These are phyloP conservation scores for Archips xylosteana DNA, from an alignment of 2,888 invertebrate genomes.

Conservation along the genomic window DNA sequence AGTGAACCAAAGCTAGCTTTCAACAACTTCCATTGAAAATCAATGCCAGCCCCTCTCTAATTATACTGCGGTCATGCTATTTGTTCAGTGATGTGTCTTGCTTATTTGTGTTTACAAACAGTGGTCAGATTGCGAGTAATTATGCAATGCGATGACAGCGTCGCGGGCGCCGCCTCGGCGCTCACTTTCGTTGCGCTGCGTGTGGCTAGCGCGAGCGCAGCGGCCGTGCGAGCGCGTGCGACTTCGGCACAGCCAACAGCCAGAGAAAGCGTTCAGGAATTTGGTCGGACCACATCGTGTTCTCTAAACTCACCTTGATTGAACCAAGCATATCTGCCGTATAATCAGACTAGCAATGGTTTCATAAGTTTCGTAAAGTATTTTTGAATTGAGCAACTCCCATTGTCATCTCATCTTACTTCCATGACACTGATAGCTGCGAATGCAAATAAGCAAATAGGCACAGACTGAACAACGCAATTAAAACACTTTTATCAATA, in stretches of 20 bases:
- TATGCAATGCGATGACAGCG: conserved; percentile 81
- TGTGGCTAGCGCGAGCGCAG: conserved; percentile 52
- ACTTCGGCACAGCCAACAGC: conserved; percentile 54
- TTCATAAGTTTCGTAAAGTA: not conserved
- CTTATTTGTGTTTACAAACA: conserved; percentile 83
- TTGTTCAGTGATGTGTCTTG: conserved; percentile 64
- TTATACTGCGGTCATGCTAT: conserved; percentile 75
- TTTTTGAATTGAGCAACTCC: not conserved
- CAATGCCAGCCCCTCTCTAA: conserved; percentile 53
- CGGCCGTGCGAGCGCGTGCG: conserved; percentile 48
- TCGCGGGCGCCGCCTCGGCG: conserved; percentile 61
- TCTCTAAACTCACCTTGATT: conserved; percentile 19
- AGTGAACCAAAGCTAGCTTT: not conserved
- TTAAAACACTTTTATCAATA: conserved; percentile 36
- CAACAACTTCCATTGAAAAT: not conserved
- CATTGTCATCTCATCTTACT: not conserved
- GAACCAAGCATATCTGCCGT: conserved; percentile 14
- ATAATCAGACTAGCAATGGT: not conserved
- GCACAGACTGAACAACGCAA: conserved; percentile 1
- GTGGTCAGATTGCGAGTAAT: conserved; percentile 78
- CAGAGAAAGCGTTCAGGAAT: conserved; percentile 84
- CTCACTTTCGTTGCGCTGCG: conserved; percentile 80
- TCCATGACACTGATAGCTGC: not conserved
- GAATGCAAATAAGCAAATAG: not conserved
- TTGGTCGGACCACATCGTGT: conserved; percentile 64